phyloP scores from a whole-genome alignment of 2,113 vertebrate species.

The Dasyurus viverrinus region DNA sequence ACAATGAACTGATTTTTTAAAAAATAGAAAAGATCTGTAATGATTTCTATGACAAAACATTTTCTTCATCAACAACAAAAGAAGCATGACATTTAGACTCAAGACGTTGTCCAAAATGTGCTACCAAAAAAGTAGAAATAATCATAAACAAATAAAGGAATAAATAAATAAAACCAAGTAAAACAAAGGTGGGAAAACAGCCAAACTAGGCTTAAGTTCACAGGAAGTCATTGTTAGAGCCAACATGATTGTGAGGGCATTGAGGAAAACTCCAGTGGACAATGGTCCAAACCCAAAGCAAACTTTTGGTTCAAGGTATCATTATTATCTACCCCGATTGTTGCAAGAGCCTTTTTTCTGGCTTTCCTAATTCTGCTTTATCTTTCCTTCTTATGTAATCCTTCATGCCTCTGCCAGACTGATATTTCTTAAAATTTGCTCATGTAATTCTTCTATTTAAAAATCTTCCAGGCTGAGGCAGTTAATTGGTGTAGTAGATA shows the following conservation, averaged over 20 bases:
- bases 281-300: not conserved
- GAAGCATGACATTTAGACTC: not conserved
- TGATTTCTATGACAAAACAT: not conserved
- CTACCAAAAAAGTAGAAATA: not conserved
- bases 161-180: not conserved
- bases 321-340: not conserved
- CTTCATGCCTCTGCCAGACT: not conserved
- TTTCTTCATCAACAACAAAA: not conserved
- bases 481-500: too few species aligned
- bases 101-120: not conserved
- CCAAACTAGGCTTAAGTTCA: not conserved
- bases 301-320: not conserved
- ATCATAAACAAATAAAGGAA: not conserved
- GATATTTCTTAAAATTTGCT: not conserved
- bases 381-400: not conserved
- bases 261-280: not conserved
- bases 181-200: not conserved
- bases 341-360: not conserved
- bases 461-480: not conserved
- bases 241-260: not conserved
- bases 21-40: not conserved
- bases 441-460: not conserved
- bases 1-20: not conserved
- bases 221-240: not conserved
- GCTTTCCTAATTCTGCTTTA: not conserved